phyloP scores from a whole-genome alignment of 2,113 vertebrate genomes.

The Oceanodroma tethys region DNA sequence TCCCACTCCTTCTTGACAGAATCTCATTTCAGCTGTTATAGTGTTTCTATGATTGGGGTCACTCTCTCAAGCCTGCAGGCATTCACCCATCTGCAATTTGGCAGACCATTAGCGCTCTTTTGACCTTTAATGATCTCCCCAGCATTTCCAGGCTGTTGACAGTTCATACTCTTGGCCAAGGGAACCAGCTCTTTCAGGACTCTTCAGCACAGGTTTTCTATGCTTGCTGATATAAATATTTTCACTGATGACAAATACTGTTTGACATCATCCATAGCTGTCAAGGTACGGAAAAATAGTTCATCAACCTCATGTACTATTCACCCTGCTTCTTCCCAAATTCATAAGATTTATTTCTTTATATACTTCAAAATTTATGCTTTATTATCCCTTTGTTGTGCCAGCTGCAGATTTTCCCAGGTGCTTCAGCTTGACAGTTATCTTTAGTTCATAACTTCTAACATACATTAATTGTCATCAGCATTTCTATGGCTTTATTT shows the following conservation, averaged over 20 bases:
- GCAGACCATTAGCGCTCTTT: not conserved
- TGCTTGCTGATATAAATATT: not conserved
- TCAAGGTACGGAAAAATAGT: not conserved
- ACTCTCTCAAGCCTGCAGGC: not conserved
- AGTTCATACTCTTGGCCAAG: not conserved
- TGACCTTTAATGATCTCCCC: not conserved
- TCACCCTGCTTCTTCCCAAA: not conserved
- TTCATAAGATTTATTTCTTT: not conserved
- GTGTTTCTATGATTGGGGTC: not conserved
- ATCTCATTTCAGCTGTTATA: not conserved
- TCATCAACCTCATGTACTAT: conserved; percentile 21
- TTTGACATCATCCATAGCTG: not conserved
- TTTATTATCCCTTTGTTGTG: conserved; percentile 26
- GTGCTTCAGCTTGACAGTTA: not conserved
- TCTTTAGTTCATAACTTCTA: not conserved
- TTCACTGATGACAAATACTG: not conserved
- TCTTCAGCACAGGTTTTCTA: not conserved
- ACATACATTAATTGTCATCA: not conserved
- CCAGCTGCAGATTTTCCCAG: not conserved
- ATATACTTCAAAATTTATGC: not conserved
- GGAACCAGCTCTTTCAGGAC: not conserved
- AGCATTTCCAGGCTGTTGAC: not conserved
- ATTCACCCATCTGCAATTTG: not conserved
- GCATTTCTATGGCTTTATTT: not conserved
- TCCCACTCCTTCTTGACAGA: not conserved